Base-by-base conservation (phyloP, 2,797 vertebrate species). In the Spea hammondii region DNA sequence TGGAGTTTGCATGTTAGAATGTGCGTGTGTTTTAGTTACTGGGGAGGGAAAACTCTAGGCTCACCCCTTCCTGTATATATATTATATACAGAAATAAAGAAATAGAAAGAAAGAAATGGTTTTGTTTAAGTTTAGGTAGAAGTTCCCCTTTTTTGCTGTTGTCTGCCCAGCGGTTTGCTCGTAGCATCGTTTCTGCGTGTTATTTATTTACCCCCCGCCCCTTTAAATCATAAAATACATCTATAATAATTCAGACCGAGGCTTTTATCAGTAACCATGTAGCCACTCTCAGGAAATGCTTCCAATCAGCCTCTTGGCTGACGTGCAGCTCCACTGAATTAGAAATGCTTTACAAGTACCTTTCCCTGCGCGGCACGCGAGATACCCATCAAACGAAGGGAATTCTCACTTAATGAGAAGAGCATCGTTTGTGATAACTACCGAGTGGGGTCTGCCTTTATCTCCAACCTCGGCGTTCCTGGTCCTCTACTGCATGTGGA, bases 381-480 rank as follows among this genome's bases (percentile, higher is more conserved):
- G 72, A 4, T 57, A 73, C 44, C 55, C 10, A 59, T 70, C 59
- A 74, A 70, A 68, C 77, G 55, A 51, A 81, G 81, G 65, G 70
- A 62, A 65, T 10, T 49, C 83, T 79, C 70, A 65, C 13, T 78
- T 83, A 70, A 14, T 76, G 55, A 10, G 70, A 70, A 51, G 65
- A 66, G 11, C 75, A 64, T 11, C 32, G 76, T 13, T 46, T 77
- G 72, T 74, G 62, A 76, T 82, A 69, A 65, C 46, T 74, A 62
- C 82, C 14, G 48, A 32, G 32, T 70, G 62, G 57, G 64, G 8
- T 69, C n/a, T 47, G 84, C 76, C 32, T 0, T 68, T 48, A 44
- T 4, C 32, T 44, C 0, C 48, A 32, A 59, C 73, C 74, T 14
- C 11, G 70, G 57, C 1, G 4, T 59, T 59, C 44, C 47, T 12